A percentile compares a stretch with the other conserved stretches of the same genome.
phyloP scores from a whole-genome alignment of 2,113 vertebrate species.

The Brachyistius frenatus region DNA sequence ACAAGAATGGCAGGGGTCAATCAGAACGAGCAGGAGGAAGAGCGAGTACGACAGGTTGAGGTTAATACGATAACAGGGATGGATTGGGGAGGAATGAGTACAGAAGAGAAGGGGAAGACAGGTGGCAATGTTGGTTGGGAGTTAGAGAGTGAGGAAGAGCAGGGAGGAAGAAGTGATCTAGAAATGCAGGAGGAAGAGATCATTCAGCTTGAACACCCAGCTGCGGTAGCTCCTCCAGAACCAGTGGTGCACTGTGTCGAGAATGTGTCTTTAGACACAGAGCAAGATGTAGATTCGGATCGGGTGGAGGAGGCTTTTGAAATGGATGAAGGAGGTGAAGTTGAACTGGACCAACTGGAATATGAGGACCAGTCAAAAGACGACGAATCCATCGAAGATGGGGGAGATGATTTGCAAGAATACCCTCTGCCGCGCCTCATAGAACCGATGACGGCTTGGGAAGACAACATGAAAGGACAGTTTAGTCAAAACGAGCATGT shows the following conservation, averaged over 20 bases:
- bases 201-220: not conserved
- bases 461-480: not conserved
- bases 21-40: constrained; percentile 28
- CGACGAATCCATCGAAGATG: not conserved
- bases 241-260: not conserved
- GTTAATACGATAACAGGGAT: constrained; percentile 9
- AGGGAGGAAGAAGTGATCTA: not conserved
- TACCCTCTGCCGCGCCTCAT: not conserved
- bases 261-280: not conserved
- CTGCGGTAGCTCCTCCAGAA: not conserved
- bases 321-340: not conserved
- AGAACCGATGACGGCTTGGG: not conserved
- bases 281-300: constrained; percentile 9
- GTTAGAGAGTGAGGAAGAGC: constrained; percentile 18
- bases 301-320: constrained; percentile 35
- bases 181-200: constrained; percentile 26
- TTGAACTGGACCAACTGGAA: not conserved
- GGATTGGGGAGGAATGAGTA: not conserved
- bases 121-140: constrained; percentile 4
- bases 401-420: constrained; percentile 5
- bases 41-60: constrained; percentile 19
- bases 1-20: not conserved
- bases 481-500: not conserved
- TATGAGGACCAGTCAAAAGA: not conserved
- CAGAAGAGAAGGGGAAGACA: not conserved